Evolutionary conservation across 2,113 vertebrate genomes (phyloP), one percentile per base, ranked within the genome.

Genomic region (Seriola quinqueradiata): DNA sequence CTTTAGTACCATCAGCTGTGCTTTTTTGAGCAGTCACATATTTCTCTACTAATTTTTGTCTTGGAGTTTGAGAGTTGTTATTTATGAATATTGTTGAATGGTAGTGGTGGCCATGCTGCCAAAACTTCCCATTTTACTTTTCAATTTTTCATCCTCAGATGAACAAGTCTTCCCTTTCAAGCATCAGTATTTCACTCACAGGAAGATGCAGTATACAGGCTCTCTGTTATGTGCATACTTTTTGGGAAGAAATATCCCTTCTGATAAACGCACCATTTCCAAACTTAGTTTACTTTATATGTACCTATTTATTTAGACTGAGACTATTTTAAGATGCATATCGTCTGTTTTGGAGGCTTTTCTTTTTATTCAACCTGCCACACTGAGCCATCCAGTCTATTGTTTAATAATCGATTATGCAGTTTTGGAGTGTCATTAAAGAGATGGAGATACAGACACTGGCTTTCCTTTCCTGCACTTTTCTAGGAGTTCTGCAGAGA

Each of bases 331-430:
- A 59, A 52, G 42, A 79, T 89, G 87, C 59, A 52, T 81, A 65
- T 54, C 2, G 28, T 81, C 72, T 82, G 52, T 78, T 69, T 86
- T 40, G 13, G 70, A 66, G 59, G 38, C 69, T 46, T 55, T 38
- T 48, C 0, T 57, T 54, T 70, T 69, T 79, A 19, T 84, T 85
- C 76, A 75, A 55, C 61, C 87, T 93, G 89, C 90, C 82, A 86
- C 86, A 85, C 92, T 95, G 94, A 94, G 94, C 94, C 92, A 93
- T 84, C 73, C 52, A 83, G 70, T 87, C 65, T 83, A 64, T 77
- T 74, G 59, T 70, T 61, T 79, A 57, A 78, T 81, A 50, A 75
- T 64, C 55, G 66, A 69, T 83, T 83, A 89, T 93, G 88, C 87
- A 92, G 83, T 77, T 85, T 84, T 78, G 23, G 44, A 79, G 66